Evolutionary conservation across 35 echinoderm and acorn worm species (phyloP), one percentile per base, ranked within the genome.

Genomic region (Holothuria glaberrima): DNA sequence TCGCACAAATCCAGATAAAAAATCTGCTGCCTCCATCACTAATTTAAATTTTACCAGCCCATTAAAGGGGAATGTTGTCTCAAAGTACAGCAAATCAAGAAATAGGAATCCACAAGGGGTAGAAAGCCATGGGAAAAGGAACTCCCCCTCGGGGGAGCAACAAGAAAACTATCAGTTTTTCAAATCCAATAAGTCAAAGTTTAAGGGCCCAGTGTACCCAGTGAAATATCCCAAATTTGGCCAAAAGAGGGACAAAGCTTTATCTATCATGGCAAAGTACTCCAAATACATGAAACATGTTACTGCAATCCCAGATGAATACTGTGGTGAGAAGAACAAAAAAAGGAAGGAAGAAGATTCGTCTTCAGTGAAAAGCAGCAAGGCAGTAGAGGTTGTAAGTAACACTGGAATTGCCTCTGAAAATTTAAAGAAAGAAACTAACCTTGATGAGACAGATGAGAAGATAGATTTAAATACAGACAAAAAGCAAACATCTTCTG

Each of bases 231-330:
- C 80, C 17, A 62, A 87, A 69, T 68, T 87, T 48, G 85, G 22
- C 6, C 85, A 67, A 31, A 87, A 87, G 27, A 20, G 85, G 85
- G 85, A 87, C 18, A 87, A 87, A 54, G 85, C 85, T 7, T 24
- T 87, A 52, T 87, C 85, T 1, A 87, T 87, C 85, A 87, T 87
- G 85, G 85, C 85, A 21, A 87, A 87, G 33, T 87, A 87, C n/a
- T 87, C 85, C 13, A 87, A 87, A 30, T 87, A 87, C 66, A 87
- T 87, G 85, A 87, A 87, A 54, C 36, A 70, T 54, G 85, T 87
- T 12, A 84, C 80, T 34, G 25, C 12, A 13, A 38, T 84, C 27
- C 30, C 52, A 19, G 59, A 31, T 19, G 80, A 84, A 19, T 33
- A 36, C 31, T 36, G 34, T 58, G 24, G 33, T 9, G 58, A 38